These are phyloP conservation scores for Stenchaetothrips biformis DNA, from an alignment of 2,888 invertebrate genomes.

Conservation along the genomic window DNA sequence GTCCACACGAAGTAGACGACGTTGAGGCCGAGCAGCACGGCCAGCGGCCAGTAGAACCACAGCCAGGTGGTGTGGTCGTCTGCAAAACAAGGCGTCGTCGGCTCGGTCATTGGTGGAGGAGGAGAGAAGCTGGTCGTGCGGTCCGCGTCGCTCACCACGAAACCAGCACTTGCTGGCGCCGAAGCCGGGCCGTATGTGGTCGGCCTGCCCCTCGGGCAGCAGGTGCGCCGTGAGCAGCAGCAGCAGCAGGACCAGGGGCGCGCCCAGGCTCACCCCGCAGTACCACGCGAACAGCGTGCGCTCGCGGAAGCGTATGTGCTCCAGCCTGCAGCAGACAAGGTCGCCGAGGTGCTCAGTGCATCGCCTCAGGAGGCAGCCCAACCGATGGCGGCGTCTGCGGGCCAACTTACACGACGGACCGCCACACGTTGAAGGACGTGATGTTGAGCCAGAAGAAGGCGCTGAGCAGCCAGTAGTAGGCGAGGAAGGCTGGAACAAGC, in stretches of 20 bases:
- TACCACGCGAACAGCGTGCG: conserved; percentile 53
- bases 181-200: conserved; percentile 56
- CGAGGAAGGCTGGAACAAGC: conserved; percentile 70
- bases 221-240: conserved; percentile 53
- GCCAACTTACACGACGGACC: conserved; percentile 57
- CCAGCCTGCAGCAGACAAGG: conserved; percentile 41
- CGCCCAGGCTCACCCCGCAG: conserved; percentile 58
- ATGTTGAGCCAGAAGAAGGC: conserved; percentile 83
- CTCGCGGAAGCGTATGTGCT: conserved; percentile 48
- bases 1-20: conserved; percentile 56
- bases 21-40: conserved; percentile 54
- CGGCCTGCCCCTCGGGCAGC: conserved; percentile 45
- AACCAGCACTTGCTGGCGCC: conserved; percentile 62
- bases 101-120: no score
- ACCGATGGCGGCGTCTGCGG: neutral
- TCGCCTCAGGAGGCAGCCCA: neutral
- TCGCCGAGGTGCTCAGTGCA: neutral
- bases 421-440: conserved; percentile 63
- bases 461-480: conserved; percentile 68
- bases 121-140: conserved; percentile 36
- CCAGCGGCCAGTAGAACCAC: conserved; percentile 65
- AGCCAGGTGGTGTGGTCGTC: conserved; percentile 56
- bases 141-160: conserved; percentile 47
- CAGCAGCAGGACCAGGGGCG: conserved; percentile 52
- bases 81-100: conserved; percentile 42